Evolutionary conservation across 2,113 vertebrate genomes (phyloP).

Genomic region (Chiloscyllium plagiosum): DNA sequence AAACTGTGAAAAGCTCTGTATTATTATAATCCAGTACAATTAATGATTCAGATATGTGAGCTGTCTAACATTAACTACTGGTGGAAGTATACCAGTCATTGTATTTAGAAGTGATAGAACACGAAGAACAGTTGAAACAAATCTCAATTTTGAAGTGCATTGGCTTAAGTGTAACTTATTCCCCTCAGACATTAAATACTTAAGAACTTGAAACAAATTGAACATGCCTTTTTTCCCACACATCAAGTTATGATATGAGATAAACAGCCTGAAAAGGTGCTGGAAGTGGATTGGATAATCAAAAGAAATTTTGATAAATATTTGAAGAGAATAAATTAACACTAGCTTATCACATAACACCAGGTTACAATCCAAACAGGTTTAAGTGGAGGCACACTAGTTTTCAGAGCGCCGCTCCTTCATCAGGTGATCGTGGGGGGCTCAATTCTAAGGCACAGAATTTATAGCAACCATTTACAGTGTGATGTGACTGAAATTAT

Average conservation of each 20-base stretch:
- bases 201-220: background rate
- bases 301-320: too few species aligned
- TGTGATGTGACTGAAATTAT: too few species aligned
- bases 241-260: background rate
- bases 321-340: background rate
- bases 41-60: background rate
- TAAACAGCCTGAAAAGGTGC: background rate
- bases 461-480: too few species aligned
- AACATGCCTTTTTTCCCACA: background rate
- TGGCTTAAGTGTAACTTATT: background rate
- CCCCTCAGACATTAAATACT: background rate
- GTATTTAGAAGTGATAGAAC: background rate
- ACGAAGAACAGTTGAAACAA: background rate
- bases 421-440: too few species aligned
- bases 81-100: background rate
- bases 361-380: too few species aligned
- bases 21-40: background rate
- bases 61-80: background rate
- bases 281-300: background rate
- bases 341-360: background rate
- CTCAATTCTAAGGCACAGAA: too few species aligned
- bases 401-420: too few species aligned
- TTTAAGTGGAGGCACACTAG: too few species aligned
- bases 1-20: background rate
- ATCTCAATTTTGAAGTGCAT: background rate